Conservation (phyloP, 2,888 invertebrate genomes). For the Eurois occulta region DNA sequence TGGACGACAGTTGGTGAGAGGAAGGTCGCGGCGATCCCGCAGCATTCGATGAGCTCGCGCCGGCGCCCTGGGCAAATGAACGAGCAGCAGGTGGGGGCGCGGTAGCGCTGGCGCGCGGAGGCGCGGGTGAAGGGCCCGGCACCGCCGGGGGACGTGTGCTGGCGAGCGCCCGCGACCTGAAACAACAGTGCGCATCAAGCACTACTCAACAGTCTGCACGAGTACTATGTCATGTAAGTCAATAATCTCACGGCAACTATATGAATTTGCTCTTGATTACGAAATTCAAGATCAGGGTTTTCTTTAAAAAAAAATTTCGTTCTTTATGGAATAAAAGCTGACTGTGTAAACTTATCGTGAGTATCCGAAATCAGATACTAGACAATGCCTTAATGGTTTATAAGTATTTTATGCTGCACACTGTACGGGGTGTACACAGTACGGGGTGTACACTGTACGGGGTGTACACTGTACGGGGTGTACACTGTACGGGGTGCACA, state of each 20-base stretch:
- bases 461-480: not conserved
- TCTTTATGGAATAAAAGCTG: not conserved
- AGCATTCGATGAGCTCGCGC: slow-evolving; percentile 64
- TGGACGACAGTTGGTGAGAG: slow-evolving; percentile 57
- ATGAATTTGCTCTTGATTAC: not conserved
- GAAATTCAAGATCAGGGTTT: not conserved
- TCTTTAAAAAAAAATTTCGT: not conserved
- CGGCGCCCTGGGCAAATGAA: slow-evolving; percentile 40
- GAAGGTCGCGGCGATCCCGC: slow-evolving; percentile 59
- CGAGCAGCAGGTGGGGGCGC: slow-evolving; percentile 51
- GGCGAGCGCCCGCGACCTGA: slow-evolving; percentile 76
- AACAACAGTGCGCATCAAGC: slow-evolving; percentile 46
- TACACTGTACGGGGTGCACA: not conserved
- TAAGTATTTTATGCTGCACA: not conserved
- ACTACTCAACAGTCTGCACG: not conserved
- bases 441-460: not conserved
- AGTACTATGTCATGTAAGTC: not conserved
- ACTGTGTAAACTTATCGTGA: not conserved
- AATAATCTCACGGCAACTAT: not conserved
- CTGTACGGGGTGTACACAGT: not conserved
- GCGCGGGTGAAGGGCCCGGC: slow-evolving; percentile 32
- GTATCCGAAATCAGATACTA: not conserved
- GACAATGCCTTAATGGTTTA: not conserved
- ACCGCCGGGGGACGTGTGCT: slow-evolving; percentile 61
- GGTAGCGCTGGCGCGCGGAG: slow-evolving; percentile 47